These are phyloP conservation scores for Zeugodacus cucurbitae DNA, from an alignment of 1,140 invertebrate genomes.

Conservation along the genomic window DNA sequence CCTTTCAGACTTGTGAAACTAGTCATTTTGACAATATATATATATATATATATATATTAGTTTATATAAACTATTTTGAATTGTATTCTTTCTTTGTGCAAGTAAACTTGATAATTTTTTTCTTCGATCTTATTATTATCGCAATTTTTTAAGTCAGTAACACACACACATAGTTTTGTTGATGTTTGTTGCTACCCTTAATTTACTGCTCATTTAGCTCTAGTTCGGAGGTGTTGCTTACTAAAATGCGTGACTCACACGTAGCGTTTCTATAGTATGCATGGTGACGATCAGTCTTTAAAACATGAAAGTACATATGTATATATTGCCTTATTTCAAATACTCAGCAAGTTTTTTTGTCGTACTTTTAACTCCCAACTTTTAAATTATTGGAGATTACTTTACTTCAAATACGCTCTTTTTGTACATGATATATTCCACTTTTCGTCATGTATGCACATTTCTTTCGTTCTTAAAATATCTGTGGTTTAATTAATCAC, in stretches of 20 bases:
- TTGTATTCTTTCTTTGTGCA: not conserved
- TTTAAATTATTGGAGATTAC: not conserved
- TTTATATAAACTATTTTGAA: not conserved
- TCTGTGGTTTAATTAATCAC: not conserved
- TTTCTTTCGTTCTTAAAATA: not conserved
- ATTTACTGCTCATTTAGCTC: not conserved
- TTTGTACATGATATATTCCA: not conserved
- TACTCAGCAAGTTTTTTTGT: not conserved
- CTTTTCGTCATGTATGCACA: not conserved
- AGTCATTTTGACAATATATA: conserved; percentile 39
- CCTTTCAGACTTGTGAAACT: conserved; percentile 44
- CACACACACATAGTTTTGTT: not conserved
- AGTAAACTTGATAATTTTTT: no score
- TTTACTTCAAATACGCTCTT: not conserved
- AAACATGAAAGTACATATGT: not conserved
- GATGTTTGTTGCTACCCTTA: conserved; percentile 1
- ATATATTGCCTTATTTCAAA: not conserved
- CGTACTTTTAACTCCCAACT: not conserved
- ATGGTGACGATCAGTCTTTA: not conserved
- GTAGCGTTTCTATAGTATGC: not conserved
- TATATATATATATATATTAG: not conserved
- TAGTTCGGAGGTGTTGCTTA: not conserved
- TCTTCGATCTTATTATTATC: not conserved
- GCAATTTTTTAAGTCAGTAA: not conserved
- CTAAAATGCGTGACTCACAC: not conserved